Evolutionary conservation across 2,113 vertebrate genomes (phyloP), one percentile per base, ranked within the genome.

Genomic region (Terrapene triunguis): DNA sequence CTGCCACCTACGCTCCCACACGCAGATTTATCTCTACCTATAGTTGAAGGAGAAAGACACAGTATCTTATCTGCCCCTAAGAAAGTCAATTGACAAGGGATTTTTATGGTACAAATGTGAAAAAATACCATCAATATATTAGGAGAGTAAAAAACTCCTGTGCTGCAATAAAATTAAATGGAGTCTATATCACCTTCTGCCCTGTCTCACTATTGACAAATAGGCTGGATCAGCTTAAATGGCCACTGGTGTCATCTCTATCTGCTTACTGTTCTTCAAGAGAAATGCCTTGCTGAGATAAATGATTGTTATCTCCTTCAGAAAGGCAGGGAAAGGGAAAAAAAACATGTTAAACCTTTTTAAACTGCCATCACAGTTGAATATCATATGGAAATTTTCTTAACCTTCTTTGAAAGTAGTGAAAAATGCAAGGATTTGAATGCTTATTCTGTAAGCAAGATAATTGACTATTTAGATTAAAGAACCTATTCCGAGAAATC

Each of bases 131-230:
- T 27, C 21, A 1, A 92, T 93, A 85, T 80, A 89, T 95, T 95
- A 96, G 44, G 16, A 84, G 84, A 69, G 53, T 44, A 94, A 96
- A 98, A 96, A 95, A 87, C 86, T 96, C n/a, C 54, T 93, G 57
- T 5, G 69, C 79, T 94, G 51, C 62, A 96, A 87, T 95, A 92
- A 97, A 97, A 96, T 97, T 94, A 97, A 98, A 92, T 93, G 81
- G 51, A 91, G 79, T 42, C 57, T 93, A 5, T 95, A 96, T 98
- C 59, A 94, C 80, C 44, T 94, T 17, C 74, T 94, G 59, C 69
- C 27, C 88, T 94, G n/a, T 85, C 80, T 97, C 2, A 0, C 47
- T 96, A 85, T 91, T 97, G 94, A 97, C 65, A 97, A 96, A 97
- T 95, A 97, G 76, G 74, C 81, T 97, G 48, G 48, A 95, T 97